phyloP scores from a whole-genome alignment of 2,888 invertebrate species.

The Podabrus alpinus region DNA sequence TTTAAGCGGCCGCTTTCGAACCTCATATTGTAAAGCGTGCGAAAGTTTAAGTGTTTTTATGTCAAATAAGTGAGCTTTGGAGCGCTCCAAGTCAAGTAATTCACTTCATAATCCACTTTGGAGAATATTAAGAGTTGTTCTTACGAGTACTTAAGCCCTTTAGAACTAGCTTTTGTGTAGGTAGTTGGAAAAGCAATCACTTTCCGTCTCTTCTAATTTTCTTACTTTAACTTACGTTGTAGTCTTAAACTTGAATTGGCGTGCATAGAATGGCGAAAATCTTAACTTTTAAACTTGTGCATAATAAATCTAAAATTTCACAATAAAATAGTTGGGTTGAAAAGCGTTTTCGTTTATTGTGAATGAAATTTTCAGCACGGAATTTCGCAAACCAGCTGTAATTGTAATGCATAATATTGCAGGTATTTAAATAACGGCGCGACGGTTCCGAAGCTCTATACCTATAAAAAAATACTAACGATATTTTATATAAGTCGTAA shows the following conservation, averaged over 20 bases:
- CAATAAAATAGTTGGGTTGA: background rate
- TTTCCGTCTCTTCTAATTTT: background rate
- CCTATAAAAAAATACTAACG: background rate
- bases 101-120: conserved; percentile 17
- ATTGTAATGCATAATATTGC: background rate
- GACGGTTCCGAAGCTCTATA: background rate
- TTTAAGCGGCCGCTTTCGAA: conserved; percentile 4
- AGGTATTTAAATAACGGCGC: background rate
- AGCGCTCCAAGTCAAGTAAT: conserved; percentile 10
- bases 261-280: background rate
- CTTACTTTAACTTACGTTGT: background rate
- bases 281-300: background rate
- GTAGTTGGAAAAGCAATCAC: conserved; percentile 4
- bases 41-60: conserved; percentile 13
- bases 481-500: background rate
- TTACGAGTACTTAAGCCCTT: conserved; percentile 8
- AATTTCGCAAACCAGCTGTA: background rate
- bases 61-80: conserved; percentile 14
- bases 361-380: background rate
- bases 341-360: background rate
- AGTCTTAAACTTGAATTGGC: background rate
- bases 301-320: background rate
- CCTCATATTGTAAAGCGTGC: conserved; percentile 11
- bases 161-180: background rate
- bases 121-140: conserved; percentile 14